phyloP scores from a whole-genome alignment of 2,113 vertebrate genomes.

The Cnemophilus loriae region DNA sequence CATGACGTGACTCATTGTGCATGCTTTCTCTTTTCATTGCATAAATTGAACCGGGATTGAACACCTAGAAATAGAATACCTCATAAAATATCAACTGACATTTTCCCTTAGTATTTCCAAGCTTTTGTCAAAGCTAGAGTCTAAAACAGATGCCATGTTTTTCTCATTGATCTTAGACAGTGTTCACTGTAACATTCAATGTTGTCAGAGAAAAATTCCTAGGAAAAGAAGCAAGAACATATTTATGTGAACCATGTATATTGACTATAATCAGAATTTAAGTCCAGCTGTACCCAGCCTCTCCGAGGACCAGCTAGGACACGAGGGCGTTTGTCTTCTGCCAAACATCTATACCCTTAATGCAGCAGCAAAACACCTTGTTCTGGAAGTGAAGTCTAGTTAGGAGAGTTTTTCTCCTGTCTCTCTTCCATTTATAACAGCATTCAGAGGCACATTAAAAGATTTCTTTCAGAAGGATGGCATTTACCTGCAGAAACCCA shows the following conservation, averaged over 20 bases:
- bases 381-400: neutral
- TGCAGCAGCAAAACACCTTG: neutral
- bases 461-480: neutral
- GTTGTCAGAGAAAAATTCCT: conserved; percentile 73
- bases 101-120: conserved; percentile 66
- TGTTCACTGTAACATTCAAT: conserved; percentile 54
- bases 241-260: neutral
- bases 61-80: conserved; percentile 57
- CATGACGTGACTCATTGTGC: neutral
- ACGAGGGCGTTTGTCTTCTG: neutral
- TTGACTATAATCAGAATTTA: neutral
- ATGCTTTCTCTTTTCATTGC: neutral
- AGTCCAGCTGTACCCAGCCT: neutral
- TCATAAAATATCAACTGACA: conserved; percentile 71
- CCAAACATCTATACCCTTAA: neutral
- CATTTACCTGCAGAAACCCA: neutral
- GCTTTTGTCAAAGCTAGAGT: conserved; percentile 72
- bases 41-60: neutral
- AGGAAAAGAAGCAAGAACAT: neutral
- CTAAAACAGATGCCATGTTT: conserved; percentile 68
- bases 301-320: neutral
- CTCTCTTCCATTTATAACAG: neutral
- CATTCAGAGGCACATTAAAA: neutral
- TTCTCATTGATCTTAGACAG: conserved; percentile 68
- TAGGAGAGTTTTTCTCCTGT: neutral